phyloP scores from a whole-genome alignment of 2,797 vertebrate genomes.

The Selene dorsalis region DNA sequence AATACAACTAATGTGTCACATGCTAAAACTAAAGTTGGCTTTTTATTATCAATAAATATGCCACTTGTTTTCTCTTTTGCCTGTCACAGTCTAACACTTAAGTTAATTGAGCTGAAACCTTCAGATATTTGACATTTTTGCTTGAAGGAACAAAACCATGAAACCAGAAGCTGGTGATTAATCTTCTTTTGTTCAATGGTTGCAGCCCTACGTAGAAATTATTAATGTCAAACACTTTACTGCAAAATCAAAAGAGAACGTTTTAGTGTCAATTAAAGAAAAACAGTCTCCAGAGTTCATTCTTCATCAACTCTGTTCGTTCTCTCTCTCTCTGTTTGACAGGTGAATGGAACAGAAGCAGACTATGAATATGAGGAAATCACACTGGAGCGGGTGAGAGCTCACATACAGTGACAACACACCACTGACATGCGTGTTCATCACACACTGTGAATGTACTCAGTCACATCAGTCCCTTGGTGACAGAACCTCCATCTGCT shows the following conservation, averaged over 20 bases:
- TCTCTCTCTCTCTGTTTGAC: constrained; percentile 40
- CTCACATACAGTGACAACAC: not conserved
- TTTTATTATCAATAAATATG: not conserved
- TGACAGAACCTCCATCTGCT: constrained; percentile 23
- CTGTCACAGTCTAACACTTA: not conserved
- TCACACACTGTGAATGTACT: constrained; percentile 7
- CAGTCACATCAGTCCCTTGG: not conserved
- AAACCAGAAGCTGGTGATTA: too few relatives aligned
- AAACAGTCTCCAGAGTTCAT: not conserved
- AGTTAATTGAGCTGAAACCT: too few relatives aligned
- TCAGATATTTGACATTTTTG: not conserved
- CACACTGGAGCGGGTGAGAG: constrained; percentile 95
- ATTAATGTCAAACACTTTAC: constrained; percentile 9
- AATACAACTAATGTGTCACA: not conserved
- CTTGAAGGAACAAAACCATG: too few relatives aligned
- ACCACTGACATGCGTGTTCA: not conserved
- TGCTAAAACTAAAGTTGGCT: not conserved
- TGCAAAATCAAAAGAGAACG: not conserved
- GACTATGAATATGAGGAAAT: constrained; percentile 99
- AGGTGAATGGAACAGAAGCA: constrained; percentile 98
- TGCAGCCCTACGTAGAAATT: not conserved
- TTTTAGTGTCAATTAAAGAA: constrained; percentile 4
- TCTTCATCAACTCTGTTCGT: not conserved
- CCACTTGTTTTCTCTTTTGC: not conserved
- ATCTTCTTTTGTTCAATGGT: too few relatives aligned